Evolutionary conservation across 1,140 invertebrate species (phyloP), one percentile per base, ranked within the genome.

Genomic region (Achroia grisella): DNA sequence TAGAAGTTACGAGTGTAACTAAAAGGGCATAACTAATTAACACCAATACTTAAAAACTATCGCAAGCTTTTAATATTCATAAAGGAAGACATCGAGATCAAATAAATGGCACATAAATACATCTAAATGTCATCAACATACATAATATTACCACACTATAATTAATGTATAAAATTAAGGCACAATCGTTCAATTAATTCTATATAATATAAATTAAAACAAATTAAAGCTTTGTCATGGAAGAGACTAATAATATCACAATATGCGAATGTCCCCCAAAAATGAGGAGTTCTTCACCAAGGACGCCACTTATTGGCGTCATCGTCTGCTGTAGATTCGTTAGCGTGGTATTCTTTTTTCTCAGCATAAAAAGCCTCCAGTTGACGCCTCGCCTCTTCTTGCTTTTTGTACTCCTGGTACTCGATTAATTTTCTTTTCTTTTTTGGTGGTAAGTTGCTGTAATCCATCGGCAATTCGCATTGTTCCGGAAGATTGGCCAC

Each of bases 381-480:
- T 42, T 69, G 69, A 15, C 73, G 72, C 50, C 68, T 75, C 31
- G 76, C 75, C 60, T 78, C 80, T 53, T 85, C 80, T 57, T 79
- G 76, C 66, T 82, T 82, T 79, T 79, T 85, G 54, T 78, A 76
- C 59, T 85, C 78, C 55, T 84, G 80, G 63, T 82, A 85, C 71
- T 85, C 81, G 57, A 85, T 79, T 46, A 85, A 59, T 66, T 85
- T 85, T 58, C 81, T 79, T 64, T 85, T 85, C 78, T 85, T 85
- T 76, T 85, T 85, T 45, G 81, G 81, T 43, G 81, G 81, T 47
- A 85, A 65, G 58, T 82, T 85, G 62, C 69, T 82, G 71, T 85
- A 85, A 73, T 82, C 76, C 76, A 82, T 82, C 40, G 76, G 72
- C 48, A 62, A 74, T 72, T 82, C 76, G 63, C 80, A 80, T 12